phyloP scores from a whole-genome alignment of 2,113 vertebrate genomes.

The Notiomystis cincta region DNA sequence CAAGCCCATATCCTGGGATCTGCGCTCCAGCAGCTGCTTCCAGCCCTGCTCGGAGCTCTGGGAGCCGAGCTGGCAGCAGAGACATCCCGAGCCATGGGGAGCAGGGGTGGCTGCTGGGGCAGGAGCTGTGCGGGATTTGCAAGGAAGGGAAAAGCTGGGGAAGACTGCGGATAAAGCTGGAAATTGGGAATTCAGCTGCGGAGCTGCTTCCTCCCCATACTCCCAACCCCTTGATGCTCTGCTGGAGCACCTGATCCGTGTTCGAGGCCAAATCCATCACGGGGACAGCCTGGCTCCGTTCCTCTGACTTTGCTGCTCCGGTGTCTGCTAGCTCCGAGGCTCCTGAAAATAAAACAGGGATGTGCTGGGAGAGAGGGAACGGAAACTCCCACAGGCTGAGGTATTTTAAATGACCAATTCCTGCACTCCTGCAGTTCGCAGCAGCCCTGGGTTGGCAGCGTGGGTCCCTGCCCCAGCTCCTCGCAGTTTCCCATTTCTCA shows the following conservation, averaged over 20 bases:
- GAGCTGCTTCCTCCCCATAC: neutral
- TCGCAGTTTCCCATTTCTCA: neutral
- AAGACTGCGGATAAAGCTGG: neutral
- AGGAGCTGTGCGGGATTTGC: neutral
- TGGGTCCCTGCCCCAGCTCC: neutral
- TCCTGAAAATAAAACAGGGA: neutral
- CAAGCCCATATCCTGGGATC: neutral
- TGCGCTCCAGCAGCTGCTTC: neutral
- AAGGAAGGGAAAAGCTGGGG: neutral
- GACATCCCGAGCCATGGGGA: fast-evolving
- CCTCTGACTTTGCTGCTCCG: neutral
- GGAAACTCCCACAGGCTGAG: neutral
- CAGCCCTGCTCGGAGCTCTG: neutral
- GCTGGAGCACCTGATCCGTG: fast-evolving
- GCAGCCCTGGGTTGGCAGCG: neutral
- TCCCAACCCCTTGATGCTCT: neutral
- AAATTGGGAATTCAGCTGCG: neutral
- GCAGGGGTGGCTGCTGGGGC: neutral
- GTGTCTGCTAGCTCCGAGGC: fast-evolving
- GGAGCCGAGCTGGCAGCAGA: neutral
- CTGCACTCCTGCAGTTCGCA: neutral
- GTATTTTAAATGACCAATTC: neutral
- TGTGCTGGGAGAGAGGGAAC: neutral
- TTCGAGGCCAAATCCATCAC: neutral
- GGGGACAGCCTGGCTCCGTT: neutral